phyloP scores from a whole-genome alignment of 2,113 vertebrate genomes.

The Sorex fumeus region DNA sequence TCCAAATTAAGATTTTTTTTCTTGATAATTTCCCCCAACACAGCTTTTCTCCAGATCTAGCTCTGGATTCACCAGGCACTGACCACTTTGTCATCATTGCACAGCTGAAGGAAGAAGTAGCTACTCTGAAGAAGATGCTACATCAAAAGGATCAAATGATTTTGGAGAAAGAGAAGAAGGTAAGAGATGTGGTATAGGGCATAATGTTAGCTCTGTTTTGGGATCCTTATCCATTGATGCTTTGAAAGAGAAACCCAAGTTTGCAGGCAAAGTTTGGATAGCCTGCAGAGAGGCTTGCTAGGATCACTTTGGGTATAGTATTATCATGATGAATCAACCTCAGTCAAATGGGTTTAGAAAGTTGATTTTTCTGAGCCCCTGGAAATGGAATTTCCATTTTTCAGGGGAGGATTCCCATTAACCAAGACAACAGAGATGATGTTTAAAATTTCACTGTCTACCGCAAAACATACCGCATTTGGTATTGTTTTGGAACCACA shows the following conservation, averaged over 20 bases:
- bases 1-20: constrained; percentile 9
- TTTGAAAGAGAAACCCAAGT: background rate
- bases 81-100: constrained; percentile 92
- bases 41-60: constrained; percentile 90
- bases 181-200: constrained; percentile 65
- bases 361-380: constrained; percentile 49
- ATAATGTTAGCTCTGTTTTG: background rate
- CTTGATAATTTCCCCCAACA: constrained; percentile 57
- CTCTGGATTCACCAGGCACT: constrained; percentile 91
- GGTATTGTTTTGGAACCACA: no score
- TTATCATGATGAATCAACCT: background rate
- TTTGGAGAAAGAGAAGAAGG: constrained; percentile 93
- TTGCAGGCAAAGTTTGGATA: background rate
- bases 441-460: background rate
- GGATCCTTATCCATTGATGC: background rate
- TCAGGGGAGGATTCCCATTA: constrained; percentile 3
- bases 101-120: constrained; percentile 92
- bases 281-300: background rate
- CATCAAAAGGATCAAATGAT: constrained; percentile 93
- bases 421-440: background rate
- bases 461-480: no score
- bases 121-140: constrained; percentile 91
- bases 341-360: background rate
- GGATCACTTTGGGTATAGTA: background rate
- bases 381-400: background rate